These are phyloP conservation scores for Papilio aristodemus DNA, from an alignment of 1,140 invertebrate genomes.

Conservation along the genomic window DNA sequence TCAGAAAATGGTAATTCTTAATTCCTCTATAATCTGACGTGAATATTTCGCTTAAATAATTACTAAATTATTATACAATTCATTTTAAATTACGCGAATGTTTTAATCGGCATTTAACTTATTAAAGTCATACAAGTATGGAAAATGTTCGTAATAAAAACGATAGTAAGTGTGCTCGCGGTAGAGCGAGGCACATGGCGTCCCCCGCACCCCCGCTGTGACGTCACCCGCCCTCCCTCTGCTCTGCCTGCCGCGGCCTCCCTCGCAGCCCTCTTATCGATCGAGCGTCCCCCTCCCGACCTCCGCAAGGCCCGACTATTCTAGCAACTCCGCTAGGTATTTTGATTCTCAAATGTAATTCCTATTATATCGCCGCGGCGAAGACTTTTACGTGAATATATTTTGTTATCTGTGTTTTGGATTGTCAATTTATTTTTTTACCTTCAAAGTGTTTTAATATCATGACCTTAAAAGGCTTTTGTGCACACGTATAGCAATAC, in stretches of 20 bases:
- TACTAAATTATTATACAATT: no score
- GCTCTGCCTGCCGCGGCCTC: conserved; percentile 38
- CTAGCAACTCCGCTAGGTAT: conserved; percentile 49
- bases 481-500: no score
- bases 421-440: neutral
- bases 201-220: neutral
- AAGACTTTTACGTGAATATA: conserved; percentile 4
- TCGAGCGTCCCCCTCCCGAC: conserved; percentile 48
- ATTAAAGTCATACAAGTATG: neutral
- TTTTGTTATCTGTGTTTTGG: neutral
- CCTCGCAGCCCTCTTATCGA: conserved; percentile 54
- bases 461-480: neutral
- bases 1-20: no score
- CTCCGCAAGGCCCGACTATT: conserved; percentile 39
- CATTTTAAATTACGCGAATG: neutral
- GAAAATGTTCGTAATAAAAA: conserved; percentile 9
- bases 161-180: conserved; percentile 28
- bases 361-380: neutral
- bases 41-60: no score
- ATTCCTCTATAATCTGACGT: no score
- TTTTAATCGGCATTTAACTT: neutral
- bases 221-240: conserved; percentile 28
- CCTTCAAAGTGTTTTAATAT: neutral
- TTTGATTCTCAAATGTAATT: conserved; percentile 37
- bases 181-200: conserved; percentile 48